These are phyloP conservation scores for Anseranas semipalmata DNA, from an alignment of 2,113 vertebrate species.

Conservation along the genomic window DNA sequence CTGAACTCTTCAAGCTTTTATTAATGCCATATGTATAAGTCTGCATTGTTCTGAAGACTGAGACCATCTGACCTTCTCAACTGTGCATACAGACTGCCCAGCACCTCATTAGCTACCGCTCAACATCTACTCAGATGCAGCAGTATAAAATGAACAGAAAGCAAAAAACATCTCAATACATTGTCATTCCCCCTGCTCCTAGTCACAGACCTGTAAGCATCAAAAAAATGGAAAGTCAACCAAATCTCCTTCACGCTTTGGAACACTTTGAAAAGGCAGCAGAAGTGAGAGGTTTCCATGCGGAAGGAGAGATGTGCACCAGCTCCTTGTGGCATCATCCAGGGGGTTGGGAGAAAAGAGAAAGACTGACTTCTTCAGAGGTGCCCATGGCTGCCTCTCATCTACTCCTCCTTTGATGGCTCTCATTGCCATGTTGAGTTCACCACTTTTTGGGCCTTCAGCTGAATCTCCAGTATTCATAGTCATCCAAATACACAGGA, in stretches of 20 bases:
- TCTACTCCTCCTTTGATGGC: not conserved
- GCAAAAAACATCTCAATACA: not conserved
- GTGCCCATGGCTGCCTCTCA: not conserved
- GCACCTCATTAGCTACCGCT: not conserved
- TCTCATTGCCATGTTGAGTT: not conserved
- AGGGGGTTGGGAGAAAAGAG: not conserved
- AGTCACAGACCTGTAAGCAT: not conserved
- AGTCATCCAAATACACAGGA: not conserved
- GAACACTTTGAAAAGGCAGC: not conserved
- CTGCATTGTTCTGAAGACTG: not conserved
- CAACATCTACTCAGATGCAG: not conserved
- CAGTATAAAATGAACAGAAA: not conserved
- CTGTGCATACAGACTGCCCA: not conserved
- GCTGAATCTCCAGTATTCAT: not conserved
- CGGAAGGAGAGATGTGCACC: not conserved
- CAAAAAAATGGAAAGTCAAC: not conserved
- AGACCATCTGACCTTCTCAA: not conserved
- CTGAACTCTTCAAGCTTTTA: not conserved
- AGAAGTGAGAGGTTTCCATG: not conserved
- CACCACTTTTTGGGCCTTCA: not conserved
- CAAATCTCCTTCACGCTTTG: not conserved
- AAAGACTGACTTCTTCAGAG: not conserved
- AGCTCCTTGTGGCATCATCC: not conserved
- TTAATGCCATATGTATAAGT: not conserved
- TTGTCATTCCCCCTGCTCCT: not conserved